A percentile compares a stretch with the other conserved stretches of the same genome.
phyloP scores from a whole-genome alignment of 1,140 invertebrate genomes.

The Homarus americanus region DNA sequence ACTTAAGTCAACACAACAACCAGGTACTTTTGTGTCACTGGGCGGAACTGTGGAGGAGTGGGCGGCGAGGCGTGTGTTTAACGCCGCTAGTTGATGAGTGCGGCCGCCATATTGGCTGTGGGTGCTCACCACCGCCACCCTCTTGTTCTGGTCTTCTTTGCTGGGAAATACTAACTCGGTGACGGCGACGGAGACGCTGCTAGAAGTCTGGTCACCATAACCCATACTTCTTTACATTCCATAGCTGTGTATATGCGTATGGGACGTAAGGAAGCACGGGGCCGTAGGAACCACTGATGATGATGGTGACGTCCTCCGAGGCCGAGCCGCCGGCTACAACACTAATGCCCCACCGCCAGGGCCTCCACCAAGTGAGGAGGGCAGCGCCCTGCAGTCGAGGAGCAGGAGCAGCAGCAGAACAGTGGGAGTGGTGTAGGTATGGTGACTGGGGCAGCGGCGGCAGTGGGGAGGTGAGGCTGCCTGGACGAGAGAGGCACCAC shows the following conservation, averaged over 20 bases:
- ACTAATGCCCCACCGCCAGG: background rate
- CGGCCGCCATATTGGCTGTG: slow-evolving; percentile 51
- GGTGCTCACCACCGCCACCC: slow-evolving; percentile 39
- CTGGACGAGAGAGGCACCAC: slow-evolving; percentile 55
- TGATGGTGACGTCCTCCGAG: background rate
- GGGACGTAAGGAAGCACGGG: slow-evolving; percentile 70
- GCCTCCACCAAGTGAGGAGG: too few relatives aligned
- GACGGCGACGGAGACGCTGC: background rate
- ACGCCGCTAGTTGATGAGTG: slow-evolving; percentile 28
- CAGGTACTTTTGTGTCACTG: background rate
- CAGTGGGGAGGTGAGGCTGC: slow-evolving; percentile 54
- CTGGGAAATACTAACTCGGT: background rate
- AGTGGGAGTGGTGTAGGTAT: background rate
- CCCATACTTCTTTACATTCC: slow-evolving; percentile 73
- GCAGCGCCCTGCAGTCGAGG: background rate
- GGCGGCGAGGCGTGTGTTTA: slow-evolving; percentile 20
- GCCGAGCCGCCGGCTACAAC: background rate
- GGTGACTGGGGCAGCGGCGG: slow-evolving; percentile 14
- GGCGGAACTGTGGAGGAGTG: background rate
- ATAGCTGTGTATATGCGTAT: slow-evolving; percentile 58
- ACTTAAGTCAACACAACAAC: background rate
- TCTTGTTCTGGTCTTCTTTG: background rate
- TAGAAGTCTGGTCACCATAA: slow-evolving; percentile 40
- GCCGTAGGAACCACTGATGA: slow-evolving; percentile 52
- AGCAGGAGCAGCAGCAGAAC: slow-evolving; percentile 16